These are phyloP conservation scores for Diachrysia chrysitis DNA, from an alignment of 2,888 invertebrate species.

Conservation along the genomic window DNA sequence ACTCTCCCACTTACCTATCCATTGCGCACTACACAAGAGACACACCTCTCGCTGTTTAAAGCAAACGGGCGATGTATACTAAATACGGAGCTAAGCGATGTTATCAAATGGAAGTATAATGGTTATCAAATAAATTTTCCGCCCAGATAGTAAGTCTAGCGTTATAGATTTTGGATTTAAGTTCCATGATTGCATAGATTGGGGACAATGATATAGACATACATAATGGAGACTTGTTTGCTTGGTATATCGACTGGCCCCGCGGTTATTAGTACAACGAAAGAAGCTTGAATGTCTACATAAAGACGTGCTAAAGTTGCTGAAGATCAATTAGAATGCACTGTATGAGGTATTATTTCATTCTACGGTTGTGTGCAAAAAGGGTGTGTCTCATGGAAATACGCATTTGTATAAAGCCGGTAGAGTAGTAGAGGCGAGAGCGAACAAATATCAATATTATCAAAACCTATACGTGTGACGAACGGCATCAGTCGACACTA, in stretches of 20 bases:
- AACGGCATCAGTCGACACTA: neutral
- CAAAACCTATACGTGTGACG: slow-evolving; percentile 6
- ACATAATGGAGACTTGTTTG: slow-evolving; percentile 31
- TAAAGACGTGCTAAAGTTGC: slow-evolving; percentile 17
- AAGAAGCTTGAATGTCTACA: neutral
- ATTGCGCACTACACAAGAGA: slow-evolving; percentile 50
- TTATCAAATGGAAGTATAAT: slow-evolving; percentile 64
- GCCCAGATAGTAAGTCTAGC: slow-evolving; percentile 79
- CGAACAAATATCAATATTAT: slow-evolving; percentile 30
- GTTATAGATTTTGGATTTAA: slow-evolving; percentile 86
- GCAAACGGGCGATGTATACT: slow-evolving; percentile 57
- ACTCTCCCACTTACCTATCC: slow-evolving; percentile 45
- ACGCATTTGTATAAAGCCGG: slow-evolving; percentile 52
- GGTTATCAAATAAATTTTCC: slow-evolving; percentile 80
- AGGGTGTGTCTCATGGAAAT: slow-evolving; percentile 56
- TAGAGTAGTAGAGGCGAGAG: slow-evolving; percentile 26
- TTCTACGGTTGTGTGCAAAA: slow-evolving; percentile 33
- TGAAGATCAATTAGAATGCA: slow-evolving; percentile 53
- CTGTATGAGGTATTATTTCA: slow-evolving; percentile 21
- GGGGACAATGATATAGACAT: slow-evolving; percentile 63
- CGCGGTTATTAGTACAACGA: slow-evolving; percentile 6
- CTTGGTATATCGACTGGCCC: slow-evolving; percentile 22
- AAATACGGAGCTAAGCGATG: slow-evolving; percentile 45
- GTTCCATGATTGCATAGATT: slow-evolving; percentile 73
- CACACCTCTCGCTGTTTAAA: neutral